Base-by-base conservation (phyloP, 2,113 vertebrate genomes). In the Aegithalos caudatus region DNA sequence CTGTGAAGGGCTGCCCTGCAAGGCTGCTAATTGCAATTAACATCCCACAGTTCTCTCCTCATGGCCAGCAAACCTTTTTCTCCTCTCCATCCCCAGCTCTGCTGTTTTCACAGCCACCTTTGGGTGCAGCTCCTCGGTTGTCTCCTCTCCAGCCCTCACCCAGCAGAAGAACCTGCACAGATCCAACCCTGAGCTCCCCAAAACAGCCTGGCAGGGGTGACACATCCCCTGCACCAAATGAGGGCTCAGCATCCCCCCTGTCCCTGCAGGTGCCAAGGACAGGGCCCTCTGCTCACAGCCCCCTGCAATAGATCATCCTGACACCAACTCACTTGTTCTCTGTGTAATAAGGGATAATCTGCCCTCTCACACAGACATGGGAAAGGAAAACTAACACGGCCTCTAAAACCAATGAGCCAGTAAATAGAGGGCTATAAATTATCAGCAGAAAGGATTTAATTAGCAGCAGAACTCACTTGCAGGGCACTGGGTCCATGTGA, bases 361-460 rank as follows among this genome's bases (percentile, higher is more conserved):
- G 23, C 78, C 93, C 9, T 20, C 90, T 95, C 86, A 72, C 77
- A 76, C 57, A 72, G 92, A 91, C 73, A 5, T 77, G 81, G 33
- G 56, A 79, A 85, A 76, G 77, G 81, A 91, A 95, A 95, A 95
- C 86, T 89, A 94, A 92, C 93, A 89, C 14, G 81, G 94, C 70
- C 58, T 84, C 91, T 95, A 95, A 97, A 97, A 81, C 86, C 94
- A 97, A 95, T 95, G 96, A 96, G 94, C 94, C 91, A 82, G 94
- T 89, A 95, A 95, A 95, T 79, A 95, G 91, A 84, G 54, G 78
- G 38, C 66, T 64, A 61, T 96, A 95, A 95, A 96, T 95, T 91
- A 95, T 95, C 70, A 82, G 64, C 45, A 95, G 89, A 73, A 88
- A 67, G 38, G 89, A 82, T 94, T 96, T 92, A 96, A 97, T 95